These are phyloP conservation scores for Triops longicaudatus DNA, from an alignment of 1,140 invertebrate species.

Conservation along the genomic window DNA sequence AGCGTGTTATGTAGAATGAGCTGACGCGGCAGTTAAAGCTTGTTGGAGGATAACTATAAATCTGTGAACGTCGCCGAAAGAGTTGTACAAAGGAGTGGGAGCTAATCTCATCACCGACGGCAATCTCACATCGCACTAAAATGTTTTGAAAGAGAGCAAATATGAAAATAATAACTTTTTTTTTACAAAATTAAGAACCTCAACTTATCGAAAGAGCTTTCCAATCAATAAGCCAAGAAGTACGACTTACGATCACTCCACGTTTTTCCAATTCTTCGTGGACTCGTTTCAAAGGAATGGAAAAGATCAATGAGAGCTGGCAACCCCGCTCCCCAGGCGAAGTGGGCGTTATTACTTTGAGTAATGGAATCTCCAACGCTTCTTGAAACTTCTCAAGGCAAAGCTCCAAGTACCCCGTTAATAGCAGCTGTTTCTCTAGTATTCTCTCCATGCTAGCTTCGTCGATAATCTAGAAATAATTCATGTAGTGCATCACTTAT, in stretches of 20 bases:
- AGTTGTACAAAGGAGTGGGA: conserved; percentile 50
- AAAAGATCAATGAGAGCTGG: conserved; percentile 46
- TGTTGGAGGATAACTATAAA: conserved; percentile 38
- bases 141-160: conserved; percentile 16
- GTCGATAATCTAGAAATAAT: conserved; percentile 42
- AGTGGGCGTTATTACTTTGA: conserved; percentile 47
- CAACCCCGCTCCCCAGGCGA: conserved; percentile 46
- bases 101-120: conserved; percentile 48
- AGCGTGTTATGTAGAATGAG: neutral
- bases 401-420: conserved; percentile 51
- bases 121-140: conserved; percentile 47
- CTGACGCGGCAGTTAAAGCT: conserved; percentile 28
- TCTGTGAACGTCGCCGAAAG: conserved; percentile 45
- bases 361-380: neutral
- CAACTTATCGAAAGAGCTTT: too few species aligned
- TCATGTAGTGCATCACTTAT: neutral
- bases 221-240: conserved; percentile 7
- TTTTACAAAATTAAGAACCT: too few species aligned
- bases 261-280: conserved; percentile 43
- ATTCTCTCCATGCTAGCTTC: conserved; percentile 44
- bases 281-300: conserved; percentile 39
- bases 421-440: conserved; percentile 43
- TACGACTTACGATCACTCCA: conserved; percentile 46
- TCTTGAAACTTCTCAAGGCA: conserved; percentile 22
- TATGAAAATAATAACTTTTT: conserved; percentile 30